A percentile compares a stretch with the other conserved stretches of the same genome.
Conservation (phyloP, 1,140 invertebrate species). For the Drosophila willistoni region DNA sequence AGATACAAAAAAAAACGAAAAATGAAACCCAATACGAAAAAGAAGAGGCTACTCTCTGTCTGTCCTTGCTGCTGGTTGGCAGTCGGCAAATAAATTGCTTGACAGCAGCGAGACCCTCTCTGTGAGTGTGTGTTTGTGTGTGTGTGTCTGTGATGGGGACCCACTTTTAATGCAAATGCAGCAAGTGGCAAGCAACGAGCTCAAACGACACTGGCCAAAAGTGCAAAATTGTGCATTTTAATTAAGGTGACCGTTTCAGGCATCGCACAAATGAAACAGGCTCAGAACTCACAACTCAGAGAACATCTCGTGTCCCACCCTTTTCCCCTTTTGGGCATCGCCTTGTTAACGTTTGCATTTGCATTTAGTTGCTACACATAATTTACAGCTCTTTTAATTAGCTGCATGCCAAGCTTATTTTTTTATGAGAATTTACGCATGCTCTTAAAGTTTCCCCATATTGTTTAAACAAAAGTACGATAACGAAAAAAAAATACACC, state of each 20-base stretch:
- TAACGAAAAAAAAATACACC: not conserved
- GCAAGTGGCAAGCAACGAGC: constrained; percentile 38
- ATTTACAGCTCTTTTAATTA: constrained; percentile 81
- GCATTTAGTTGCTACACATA: constrained; percentile 68
- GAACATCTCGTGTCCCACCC: not conserved
- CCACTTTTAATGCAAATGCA: constrained; percentile 79
- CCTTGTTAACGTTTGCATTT: constrained; percentile 58
- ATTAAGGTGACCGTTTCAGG: constrained; percentile 75
- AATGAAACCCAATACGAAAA: constrained; percentile 60
- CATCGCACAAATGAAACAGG: constrained; percentile 40
- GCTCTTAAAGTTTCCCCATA: constrained; percentile 72
- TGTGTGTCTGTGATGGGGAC: not conserved
- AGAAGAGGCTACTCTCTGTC: constrained; percentile 10
- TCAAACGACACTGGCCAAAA: constrained; percentile 65
- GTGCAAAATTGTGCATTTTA: constrained; percentile 82
- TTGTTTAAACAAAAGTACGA: constrained; percentile 50
- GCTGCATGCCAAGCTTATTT: constrained; percentile 59
- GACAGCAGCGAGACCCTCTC: constrained; percentile 42
- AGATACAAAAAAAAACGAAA: constrained; percentile 35
- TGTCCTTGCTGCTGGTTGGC: constrained; percentile 33
- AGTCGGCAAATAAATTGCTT: constrained; percentile 75
- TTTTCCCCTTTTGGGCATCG: not conserved
- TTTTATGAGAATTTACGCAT: constrained; percentile 74
- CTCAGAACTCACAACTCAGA: not conserved
- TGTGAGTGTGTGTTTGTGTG: not conserved